Conservation (phyloP, 37 sponge, comb jelly and placozoan genomes). For the Aplysina aerophoba region DNA sequence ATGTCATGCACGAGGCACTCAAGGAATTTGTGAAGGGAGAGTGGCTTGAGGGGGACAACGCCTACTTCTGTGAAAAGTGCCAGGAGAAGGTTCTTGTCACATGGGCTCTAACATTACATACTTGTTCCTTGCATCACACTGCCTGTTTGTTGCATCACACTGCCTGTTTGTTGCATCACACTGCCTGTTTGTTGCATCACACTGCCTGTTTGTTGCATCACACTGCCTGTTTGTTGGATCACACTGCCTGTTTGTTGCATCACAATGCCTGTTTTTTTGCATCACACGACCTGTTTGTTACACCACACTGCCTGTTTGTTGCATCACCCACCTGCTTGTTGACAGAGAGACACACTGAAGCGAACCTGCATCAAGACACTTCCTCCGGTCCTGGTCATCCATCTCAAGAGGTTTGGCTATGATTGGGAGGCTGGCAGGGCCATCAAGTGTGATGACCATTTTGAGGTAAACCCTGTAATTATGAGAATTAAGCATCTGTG, state of each 20-base stretch:
- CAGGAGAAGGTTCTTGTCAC: constrained; percentile 93
- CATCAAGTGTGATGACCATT: constrained; percentile 91
- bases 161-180: too few species aligned
- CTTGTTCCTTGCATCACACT: too few species aligned
- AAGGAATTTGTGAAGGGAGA: constrained; percentile 97
- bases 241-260: too few species aligned
- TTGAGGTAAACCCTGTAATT: constrained; percentile 65
- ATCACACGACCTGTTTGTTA: not conserved
- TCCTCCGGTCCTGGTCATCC: constrained; percentile 87
- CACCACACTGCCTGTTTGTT: not conserved
- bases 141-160: too few species aligned
- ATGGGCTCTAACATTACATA: too few species aligned
- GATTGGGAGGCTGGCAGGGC: constrained; percentile 95
- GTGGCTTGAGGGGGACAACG: constrained; percentile 92
- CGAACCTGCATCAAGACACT: constrained; percentile 90
- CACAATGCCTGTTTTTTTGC: not conserved
- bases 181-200: too few species aligned
- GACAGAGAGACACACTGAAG: constrained; percentile 89
- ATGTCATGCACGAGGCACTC: constrained; percentile 75
- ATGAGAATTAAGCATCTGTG: not conserved
- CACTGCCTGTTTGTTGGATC: too few species aligned
- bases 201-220: too few species aligned
- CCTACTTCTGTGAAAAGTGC: constrained; percentile 96
- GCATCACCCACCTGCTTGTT: not conserved
- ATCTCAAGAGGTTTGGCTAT: constrained; percentile 93